Evolutionary conservation across 2,797 vertebrate species (phyloP).

Genomic region (Hydrocynus forskahlii): DNA sequence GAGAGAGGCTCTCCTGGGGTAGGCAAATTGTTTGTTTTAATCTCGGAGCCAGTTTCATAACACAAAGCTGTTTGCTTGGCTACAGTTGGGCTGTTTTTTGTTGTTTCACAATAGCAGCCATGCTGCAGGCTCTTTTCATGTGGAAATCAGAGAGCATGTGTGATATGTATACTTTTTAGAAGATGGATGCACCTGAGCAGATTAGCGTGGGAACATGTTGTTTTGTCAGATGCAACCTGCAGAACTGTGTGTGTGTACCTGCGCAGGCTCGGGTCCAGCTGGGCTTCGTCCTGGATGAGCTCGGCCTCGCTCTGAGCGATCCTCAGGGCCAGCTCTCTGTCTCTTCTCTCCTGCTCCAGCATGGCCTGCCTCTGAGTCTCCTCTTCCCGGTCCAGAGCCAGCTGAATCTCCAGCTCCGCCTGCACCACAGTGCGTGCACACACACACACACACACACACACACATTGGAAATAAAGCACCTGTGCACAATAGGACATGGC

Average conservation of each 20-base stretch:
- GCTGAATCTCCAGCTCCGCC: slow-evolving; percentile 90
- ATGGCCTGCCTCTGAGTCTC: slow-evolving; percentile 84
- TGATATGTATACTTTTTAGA: slow-evolving; percentile 23
- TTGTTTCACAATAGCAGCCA: slow-evolving; percentile 30
- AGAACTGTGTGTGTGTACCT: slow-evolving; percentile 78
- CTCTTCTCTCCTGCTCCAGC: slow-evolving; percentile 92
- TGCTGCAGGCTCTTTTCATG: slow-evolving; percentile 42
- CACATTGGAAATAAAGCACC: neutral
- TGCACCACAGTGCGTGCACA: slow-evolving; percentile 60
- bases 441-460: slow-evolving; percentile 11
- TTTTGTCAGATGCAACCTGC: slow-evolving; percentile 12
- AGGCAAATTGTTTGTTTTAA: slow-evolving; percentile 17
- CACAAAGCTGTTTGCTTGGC: slow-evolving; percentile 45
- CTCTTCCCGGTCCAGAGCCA: slow-evolving; percentile 89
- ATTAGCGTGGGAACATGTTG: neutral
- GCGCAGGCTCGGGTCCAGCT: slow-evolving; percentile 84
- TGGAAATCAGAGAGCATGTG: slow-evolving; percentile 48
- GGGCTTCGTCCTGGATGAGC: slow-evolving; percentile 91
- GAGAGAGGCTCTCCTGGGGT: neutral
- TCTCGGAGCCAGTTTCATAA: slow-evolving; percentile 45
- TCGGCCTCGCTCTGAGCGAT: slow-evolving; percentile 95
- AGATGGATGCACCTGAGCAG: slow-evolving; percentile 20
- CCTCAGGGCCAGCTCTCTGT: slow-evolving; percentile 94
- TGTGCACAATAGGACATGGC: too few species aligned
- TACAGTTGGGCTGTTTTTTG: slow-evolving; percentile 45